Conservation (phyloP, 2,113 vertebrate species). For the Onychostruthus taczanowskii region DNA sequence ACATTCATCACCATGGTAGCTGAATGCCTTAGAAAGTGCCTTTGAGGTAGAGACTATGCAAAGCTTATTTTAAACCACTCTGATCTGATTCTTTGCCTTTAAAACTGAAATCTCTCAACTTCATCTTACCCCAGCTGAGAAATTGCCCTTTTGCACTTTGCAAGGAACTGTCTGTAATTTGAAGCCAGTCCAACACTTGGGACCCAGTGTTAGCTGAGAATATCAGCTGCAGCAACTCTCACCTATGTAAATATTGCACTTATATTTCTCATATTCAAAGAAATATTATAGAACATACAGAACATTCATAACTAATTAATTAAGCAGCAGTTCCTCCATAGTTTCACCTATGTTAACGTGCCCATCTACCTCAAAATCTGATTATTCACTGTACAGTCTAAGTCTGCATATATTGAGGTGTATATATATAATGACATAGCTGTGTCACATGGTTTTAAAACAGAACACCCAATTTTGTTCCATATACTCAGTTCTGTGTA, state of each 20-base stretch:
- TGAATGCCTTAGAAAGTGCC: slow-evolving; percentile 41
- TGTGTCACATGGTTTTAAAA: background rate
- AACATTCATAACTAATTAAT: background rate
- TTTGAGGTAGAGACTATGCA: slow-evolving; percentile 37
- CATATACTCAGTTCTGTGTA: background rate
- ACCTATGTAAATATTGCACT: background rate
- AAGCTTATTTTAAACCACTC: slow-evolving; percentile 53
- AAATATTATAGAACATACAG: background rate
- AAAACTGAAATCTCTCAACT: slow-evolving; percentile 38
- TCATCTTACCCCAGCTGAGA: background rate
- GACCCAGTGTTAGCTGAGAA: background rate
- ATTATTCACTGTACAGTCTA: background rate
- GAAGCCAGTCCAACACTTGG: background rate
- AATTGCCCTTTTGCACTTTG: background rate
- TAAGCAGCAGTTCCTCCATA: background rate
- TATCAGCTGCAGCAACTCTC: background rate
- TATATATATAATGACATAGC: background rate
- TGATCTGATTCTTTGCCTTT: slow-evolving; percentile 13
- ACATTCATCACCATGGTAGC: slow-evolving; percentile 67
- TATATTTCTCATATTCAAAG: background rate
- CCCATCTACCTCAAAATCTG: background rate
- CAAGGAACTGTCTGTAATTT: background rate
- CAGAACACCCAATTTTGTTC: background rate
- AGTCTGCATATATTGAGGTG: background rate
- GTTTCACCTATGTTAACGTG: background rate